These are phyloP conservation scores for Sebastes melanostomus DNA, from an alignment of 2,797 vertebrate species.

Conservation along the genomic window DNA sequence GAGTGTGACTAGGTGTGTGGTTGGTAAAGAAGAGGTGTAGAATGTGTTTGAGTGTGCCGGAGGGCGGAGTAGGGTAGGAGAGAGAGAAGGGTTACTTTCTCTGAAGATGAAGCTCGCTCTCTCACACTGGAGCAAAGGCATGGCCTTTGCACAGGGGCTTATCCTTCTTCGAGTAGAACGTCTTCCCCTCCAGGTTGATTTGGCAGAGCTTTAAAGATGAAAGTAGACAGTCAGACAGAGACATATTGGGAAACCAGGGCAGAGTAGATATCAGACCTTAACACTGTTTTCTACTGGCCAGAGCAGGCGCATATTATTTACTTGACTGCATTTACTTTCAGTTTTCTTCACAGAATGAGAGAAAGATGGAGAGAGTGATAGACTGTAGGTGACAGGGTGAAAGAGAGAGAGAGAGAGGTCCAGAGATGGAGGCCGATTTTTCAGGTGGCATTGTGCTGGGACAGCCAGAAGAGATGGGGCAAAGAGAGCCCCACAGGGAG, in stretches of 20 bases:
- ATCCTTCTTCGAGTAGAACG: conserved; percentile 99
- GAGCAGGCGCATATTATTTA: conserved; percentile 34
- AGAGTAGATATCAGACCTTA: conserved; percentile 48
- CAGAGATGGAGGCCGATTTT: conserved; percentile 51
- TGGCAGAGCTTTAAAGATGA: conserved; percentile 92
- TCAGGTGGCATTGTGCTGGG: conserved; percentile 54
- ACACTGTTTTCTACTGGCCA: conserved; percentile 34
- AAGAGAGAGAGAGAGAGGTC: conserved; percentile 12
- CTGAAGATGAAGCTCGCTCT: conserved; percentile 49
- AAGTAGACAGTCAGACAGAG: conserved; percentile 60
- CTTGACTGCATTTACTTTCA: conserved; percentile 35
- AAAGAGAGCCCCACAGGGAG: conserved; percentile 43
- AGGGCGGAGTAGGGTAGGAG: not conserved
- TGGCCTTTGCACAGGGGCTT: conserved; percentile 99
- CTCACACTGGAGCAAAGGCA: conserved; percentile 95
- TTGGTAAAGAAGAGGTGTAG: conserved; percentile 23
- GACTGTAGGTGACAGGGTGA: conserved; percentile 36
- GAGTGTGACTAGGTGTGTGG: conserved; percentile 50
- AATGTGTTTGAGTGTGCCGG: conserved; percentile 30
- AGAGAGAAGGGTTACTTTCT: conserved; percentile 45
- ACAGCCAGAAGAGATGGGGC: conserved; percentile 43
- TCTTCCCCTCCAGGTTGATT: conserved; percentile 99
- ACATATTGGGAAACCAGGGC: conserved; percentile 46
- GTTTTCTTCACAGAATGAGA: conserved; percentile 29
- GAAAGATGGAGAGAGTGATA: conserved; percentile 16